Percentiles rank a stretch among this genome's conserved stretches.
Conservation (phyloP, 1,140 invertebrate genomes). For the Caligus rogercresseyi region DNA sequence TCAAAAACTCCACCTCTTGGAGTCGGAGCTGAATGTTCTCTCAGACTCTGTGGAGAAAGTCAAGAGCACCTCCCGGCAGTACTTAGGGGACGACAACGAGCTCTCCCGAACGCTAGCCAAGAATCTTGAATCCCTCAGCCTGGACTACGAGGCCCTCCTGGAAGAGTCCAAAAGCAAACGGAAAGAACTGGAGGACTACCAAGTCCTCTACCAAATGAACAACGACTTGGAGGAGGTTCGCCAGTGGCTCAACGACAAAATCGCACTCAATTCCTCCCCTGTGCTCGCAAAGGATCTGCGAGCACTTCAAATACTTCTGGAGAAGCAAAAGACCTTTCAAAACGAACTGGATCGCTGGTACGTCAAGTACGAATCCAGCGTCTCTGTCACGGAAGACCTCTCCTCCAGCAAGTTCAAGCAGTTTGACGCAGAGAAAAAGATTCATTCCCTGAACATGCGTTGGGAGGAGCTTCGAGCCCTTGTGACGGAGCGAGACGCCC, state of each 20-base stretch:
- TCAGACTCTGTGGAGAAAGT: conserved; percentile 62
- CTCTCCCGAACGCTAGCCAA: conserved; percentile 46
- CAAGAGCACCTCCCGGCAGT: conserved; percentile 37
- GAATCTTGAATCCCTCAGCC: conserved; percentile 49
- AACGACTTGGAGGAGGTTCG: conserved; percentile 84
- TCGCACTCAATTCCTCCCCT: conserved; percentile 67
- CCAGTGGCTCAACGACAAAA: conserved; percentile 79
- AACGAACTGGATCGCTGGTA: conserved; percentile 75
- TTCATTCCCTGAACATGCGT: conserved; percentile 59
- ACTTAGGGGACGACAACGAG: conserved; percentile 34
- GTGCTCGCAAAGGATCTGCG: conserved; percentile 82
- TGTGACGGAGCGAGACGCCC: conserved; percentile 47
- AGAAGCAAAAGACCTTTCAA: conserved; percentile 79
- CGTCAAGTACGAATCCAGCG: conserved; percentile 56
- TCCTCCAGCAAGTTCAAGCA: conserved; percentile 53
- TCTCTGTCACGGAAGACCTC: conserved; percentile 48
- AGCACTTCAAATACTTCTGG: conserved; percentile 68
- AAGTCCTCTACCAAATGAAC: conserved; percentile 43
- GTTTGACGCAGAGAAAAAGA: conserved; percentile 43
- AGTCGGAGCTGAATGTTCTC: conserved; percentile 61
- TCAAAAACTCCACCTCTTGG: conserved; percentile 77
- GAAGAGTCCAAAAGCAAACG: neutral
- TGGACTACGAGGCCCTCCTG: conserved; percentile 23
- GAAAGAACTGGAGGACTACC: neutral
- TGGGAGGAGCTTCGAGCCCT: conserved; percentile 70